Evolutionary conservation across 2,888 invertebrate species (phyloP).

Genomic region (Idaea dimidiata): DNA sequence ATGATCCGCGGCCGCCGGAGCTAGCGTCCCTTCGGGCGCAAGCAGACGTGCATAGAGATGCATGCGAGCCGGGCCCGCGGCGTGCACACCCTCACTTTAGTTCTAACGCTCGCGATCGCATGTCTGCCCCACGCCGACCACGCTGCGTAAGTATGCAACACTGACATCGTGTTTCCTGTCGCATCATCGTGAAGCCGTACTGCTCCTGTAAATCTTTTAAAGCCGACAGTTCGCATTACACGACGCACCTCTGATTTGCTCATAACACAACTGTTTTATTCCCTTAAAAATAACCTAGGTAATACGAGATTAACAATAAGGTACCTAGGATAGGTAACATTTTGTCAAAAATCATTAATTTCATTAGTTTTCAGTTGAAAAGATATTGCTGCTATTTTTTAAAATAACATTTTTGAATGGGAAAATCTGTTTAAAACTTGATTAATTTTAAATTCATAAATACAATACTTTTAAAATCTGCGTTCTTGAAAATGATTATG

Average conservation of each 20-base stretch:
- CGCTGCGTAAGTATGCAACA: conserved; percentile 63
- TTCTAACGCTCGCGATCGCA: conserved; percentile 62
- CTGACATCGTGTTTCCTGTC: conserved; percentile 29
- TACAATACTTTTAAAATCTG: too few species aligned
- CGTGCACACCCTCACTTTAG: conserved; percentile 64
- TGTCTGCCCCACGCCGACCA: conserved; percentile 62
- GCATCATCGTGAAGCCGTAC: conserved; percentile 48
- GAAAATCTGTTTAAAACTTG: too few species aligned
- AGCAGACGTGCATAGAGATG: conserved; percentile 57
- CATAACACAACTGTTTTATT: conserved; percentile 35
- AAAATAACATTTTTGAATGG: too few species aligned
- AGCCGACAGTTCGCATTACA: conserved; percentile 40
- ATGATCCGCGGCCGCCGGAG: conserved; percentile 67
- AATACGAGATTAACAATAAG: conserved; percentile 3
- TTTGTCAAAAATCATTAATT: too few species aligned
- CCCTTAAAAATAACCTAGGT: conserved; percentile 32
- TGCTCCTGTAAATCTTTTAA: conserved; percentile 47
- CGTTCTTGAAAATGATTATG: too few species aligned
- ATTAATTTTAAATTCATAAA: too few species aligned
- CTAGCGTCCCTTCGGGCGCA: conserved; percentile 53
- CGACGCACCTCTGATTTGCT: conserved; percentile 40
- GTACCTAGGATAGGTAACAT: too few species aligned
- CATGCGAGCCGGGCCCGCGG: conserved; percentile 63
- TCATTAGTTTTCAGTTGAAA: too few species aligned
- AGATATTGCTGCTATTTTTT: too few species aligned